These are phyloP conservation scores for Dufourea novaeangliae DNA, from an alignment of 1,140 invertebrate species.

Conservation along the genomic window DNA sequence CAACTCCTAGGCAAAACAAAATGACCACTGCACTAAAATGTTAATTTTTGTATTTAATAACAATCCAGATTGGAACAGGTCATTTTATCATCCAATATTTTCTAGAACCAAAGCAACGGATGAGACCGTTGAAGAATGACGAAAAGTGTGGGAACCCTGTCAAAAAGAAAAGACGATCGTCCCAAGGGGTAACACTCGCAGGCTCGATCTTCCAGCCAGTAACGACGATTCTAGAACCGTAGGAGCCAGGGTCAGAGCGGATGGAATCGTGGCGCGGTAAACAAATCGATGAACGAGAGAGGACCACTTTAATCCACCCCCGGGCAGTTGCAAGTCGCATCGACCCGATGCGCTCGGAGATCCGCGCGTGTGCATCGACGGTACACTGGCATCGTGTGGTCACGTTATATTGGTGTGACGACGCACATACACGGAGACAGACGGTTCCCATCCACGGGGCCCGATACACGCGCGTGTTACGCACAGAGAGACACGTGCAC, in stretches of 20 bases:
- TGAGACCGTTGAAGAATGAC: too few relatives aligned
- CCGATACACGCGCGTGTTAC: conserved; percentile 21
- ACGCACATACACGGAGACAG: too few relatives aligned
- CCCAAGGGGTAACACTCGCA: too few relatives aligned
- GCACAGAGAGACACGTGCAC: conserved; percentile 53
- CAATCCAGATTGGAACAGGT: too few relatives aligned
- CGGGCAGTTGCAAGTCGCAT: not conserved
- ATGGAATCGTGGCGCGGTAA: conserved; percentile 10
- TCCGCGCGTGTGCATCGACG: conserved; percentile 31
- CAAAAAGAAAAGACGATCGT: too few relatives aligned
- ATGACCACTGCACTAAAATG: too few relatives aligned
- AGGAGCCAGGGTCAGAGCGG: not conserved
- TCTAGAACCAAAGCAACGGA: too few relatives aligned
- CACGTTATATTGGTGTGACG: conserved; percentile 25
- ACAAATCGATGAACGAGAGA: conserved; percentile 42
- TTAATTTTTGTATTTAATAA: too few relatives aligned
- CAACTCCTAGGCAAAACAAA: too few relatives aligned
- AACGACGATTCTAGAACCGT: not conserved
- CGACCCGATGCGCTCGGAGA: conserved; percentile 20
- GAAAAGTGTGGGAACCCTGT: too few relatives aligned
- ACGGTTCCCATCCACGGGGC: conserved; percentile 11
- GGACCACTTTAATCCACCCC: conserved; percentile 50
- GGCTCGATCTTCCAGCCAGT: too few relatives aligned
- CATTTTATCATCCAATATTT: too few relatives aligned
- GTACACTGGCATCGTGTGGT: conserved; percentile 18